Evolutionary conservation across 2,113 vertebrate genomes (phyloP), one percentile per base, ranked within the genome.

Genomic region (Cryptomyrus ogoouensis): DNA sequence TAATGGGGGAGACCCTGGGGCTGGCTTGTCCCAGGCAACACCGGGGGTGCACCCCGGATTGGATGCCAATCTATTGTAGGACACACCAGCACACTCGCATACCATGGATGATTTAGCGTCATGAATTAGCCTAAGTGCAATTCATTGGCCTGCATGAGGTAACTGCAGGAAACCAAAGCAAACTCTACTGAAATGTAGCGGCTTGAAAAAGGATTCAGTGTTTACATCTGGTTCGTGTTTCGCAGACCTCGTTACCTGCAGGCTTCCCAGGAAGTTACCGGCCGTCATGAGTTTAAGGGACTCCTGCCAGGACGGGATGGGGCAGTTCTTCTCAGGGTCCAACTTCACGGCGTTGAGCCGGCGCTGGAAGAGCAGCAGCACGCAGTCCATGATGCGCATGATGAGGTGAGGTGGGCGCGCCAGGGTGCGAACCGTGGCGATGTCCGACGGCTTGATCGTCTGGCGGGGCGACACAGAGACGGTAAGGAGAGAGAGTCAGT

Each of bases 351-450:
- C 77, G 86, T 97, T 98, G 85, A 99, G 92, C 89, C 94, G 96
- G 84, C 97, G 95, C 88, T 98, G 97, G 93, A 99, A 98, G 17
- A 99, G 96, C 92, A 99, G 96, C 91, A 99, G 90, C 91, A 99
- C 98, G 0, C 98, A 99, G 89, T 99, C 98, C 98, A 99, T 99
- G 94, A 99, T 99, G 0, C 98, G 94, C 98, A 99, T 99, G 93
- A 99, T 98, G 91, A 99, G 97, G 92, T 99, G 98, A 0, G 98
- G 98, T 0, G 98, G 98, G 0, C 98, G 96, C 3, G 97, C 97
- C 46, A 99, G 93, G 0, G 98, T 99, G n/a, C 98, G 96, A 1
- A 99, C 98, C 0, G 98, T 99, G 44, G 98, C 97, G 0, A 99
- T 99, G 91, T 99, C 98, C 0, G 97, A 94, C 2, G 97, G 97